Conservation (phyloP, 1,140 invertebrate genomes). For the Drosophila insularis region DNA sequence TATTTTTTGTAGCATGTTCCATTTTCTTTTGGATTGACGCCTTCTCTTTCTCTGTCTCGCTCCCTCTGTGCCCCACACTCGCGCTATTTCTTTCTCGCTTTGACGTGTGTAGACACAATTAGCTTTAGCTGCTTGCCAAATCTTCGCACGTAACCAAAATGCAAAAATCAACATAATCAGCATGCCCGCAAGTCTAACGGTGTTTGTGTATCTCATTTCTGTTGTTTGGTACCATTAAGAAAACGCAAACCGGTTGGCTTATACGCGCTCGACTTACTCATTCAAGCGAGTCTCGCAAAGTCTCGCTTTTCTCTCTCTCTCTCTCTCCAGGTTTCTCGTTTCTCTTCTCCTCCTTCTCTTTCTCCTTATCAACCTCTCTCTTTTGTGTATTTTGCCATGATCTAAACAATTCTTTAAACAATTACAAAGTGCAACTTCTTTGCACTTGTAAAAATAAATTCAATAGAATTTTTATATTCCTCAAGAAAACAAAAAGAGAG, state of each 20-base stretch:
- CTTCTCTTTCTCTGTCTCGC: background rate
- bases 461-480: background rate
- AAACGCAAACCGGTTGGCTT: conserved; percentile 59
- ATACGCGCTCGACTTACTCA: conserved; percentile 49
- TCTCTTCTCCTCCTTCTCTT: background rate
- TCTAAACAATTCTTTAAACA: background rate
- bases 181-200: conserved; percentile 62
- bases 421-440: background rate
- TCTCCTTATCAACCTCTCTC: background rate
- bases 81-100: conserved; percentile 27
- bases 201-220: conserved; percentile 49
- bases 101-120: conserved; percentile 58
- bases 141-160: conserved; percentile 67
- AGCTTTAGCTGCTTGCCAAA: conserved; percentile 59
- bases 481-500: conserved; percentile 15
- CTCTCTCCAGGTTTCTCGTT: background rate
- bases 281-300: conserved; percentile 37
- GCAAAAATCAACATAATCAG: conserved; percentile 69
- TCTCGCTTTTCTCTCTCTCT: conserved; percentile 6
- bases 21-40: conserved; percentile 59
- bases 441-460: background rate
- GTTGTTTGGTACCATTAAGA: conserved; percentile 45
- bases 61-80: background rate
- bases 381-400: background rate
- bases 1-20: conserved; percentile 38